These are phyloP conservation scores for Mesorhabditis belari DNA, from an alignment of 2,888 invertebrate genomes.

Conservation along the genomic window DNA sequence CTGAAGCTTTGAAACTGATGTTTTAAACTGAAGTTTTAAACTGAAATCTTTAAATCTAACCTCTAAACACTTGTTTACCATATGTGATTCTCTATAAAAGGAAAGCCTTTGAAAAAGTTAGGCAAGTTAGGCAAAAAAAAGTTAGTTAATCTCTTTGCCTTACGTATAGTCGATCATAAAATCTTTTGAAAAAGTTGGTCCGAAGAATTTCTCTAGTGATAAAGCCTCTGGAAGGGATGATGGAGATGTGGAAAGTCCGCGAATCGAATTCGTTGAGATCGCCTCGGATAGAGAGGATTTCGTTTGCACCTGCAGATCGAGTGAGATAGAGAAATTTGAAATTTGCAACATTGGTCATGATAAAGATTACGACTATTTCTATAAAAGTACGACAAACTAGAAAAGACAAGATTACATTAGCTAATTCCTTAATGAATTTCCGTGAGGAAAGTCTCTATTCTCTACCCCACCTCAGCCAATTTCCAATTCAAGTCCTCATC, in stretches of 20 bases:
- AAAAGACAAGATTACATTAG: no score
- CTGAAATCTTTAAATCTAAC: slow-evolving; percentile 26
- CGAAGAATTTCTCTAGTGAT: neutral
- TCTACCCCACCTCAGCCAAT: slow-evolving; percentile 34
- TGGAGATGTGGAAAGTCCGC: neutral
- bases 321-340: neutral
- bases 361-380: no score
- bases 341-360: no score
- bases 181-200: neutral
- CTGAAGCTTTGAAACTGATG: neutral
- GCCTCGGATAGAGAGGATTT: neutral
- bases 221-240: neutral
- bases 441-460: neutral
- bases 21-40: neutral
- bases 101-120: no score
- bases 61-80: no score
- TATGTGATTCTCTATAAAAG: no score
- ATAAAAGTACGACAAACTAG: no score
- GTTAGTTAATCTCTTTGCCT: neutral
- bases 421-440: neutral
- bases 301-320: neutral
- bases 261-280: neutral
- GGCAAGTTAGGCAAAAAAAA: no score
- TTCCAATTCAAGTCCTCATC: slow-evolving; percentile 38
- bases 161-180: neutral